Conservation (phyloP, 2,888 invertebrate genomes). For the Pimpla rufipes region DNA sequence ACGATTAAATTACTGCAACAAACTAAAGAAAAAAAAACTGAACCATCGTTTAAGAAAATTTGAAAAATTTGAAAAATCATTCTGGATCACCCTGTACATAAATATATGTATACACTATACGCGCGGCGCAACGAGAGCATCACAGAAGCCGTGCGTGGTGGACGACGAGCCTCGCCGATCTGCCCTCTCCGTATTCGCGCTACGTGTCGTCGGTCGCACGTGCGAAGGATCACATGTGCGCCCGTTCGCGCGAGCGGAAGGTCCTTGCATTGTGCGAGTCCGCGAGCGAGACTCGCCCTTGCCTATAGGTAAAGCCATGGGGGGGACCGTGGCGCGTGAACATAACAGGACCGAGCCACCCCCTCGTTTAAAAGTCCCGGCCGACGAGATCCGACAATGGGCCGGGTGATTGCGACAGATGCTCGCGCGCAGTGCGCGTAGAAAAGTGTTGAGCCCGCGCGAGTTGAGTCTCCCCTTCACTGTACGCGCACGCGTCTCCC, state of each 20-base stretch:
- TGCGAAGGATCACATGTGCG: slow-evolving; percentile 66
- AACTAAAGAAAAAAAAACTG: no score
- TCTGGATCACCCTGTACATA: slow-evolving; percentile 36
- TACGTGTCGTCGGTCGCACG: slow-evolving; percentile 49
- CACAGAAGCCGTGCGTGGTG: slow-evolving; percentile 50
- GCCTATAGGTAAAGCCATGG: background rate
- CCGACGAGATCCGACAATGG: slow-evolving; percentile 76
- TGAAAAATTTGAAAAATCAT: no score
- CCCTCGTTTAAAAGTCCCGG: slow-evolving; percentile 67
- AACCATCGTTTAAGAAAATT: no score
- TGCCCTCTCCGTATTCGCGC: slow-evolving; percentile 23
- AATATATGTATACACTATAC: background rate
- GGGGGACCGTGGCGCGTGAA: background rate
- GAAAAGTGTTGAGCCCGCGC: slow-evolving; percentile 10
- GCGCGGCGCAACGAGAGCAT: slow-evolving; percentile 37
- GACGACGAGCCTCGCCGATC: slow-evolving; percentile 42
- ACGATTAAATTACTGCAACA: no score
- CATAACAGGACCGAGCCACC: slow-evolving; percentile 38
- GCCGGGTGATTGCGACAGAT: slow-evolving; percentile 82
- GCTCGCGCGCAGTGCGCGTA: slow-evolving; percentile 67
- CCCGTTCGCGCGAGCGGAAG: slow-evolving; percentile 56
- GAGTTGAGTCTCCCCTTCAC: slow-evolving; percentile 54
- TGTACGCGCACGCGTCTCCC: slow-evolving; percentile 69
- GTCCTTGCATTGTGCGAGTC: slow-evolving; percentile 62
- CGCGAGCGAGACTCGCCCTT: slow-evolving; percentile 15